These are phyloP conservation scores for Ceratina australensis DNA, from an alignment of 1,140 invertebrate genomes.

Conservation along the genomic window DNA sequence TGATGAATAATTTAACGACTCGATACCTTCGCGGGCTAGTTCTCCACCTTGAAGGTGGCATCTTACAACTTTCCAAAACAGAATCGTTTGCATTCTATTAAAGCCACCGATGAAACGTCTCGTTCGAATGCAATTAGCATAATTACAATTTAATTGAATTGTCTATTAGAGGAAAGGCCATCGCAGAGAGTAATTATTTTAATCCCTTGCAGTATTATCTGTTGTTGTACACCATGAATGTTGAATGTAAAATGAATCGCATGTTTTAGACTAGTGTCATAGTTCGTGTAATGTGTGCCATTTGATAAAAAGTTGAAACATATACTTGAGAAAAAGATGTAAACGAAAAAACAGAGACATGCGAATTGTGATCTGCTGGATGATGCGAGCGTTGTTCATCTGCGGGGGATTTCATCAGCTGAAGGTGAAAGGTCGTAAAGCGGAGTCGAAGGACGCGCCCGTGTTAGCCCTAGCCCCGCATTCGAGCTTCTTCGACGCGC, in stretches of 20 bases:
- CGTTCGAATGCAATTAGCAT: too few relatives aligned
- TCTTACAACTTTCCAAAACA: not conserved
- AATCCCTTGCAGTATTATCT: too few relatives aligned
- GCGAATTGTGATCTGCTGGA: slow-evolving; percentile 82
- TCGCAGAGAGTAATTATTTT: too few relatives aligned
- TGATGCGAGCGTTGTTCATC: slow-evolving; percentile 88
- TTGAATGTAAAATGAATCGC: not conserved
- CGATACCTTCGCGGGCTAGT: not conserved
- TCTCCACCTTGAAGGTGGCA: not conserved
- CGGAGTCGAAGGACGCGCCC: slow-evolving; percentile 86
- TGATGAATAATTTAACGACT: slow-evolving; percentile 13
- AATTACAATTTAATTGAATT: too few relatives aligned
- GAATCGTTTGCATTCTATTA: too few relatives aligned
- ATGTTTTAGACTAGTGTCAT: not conserved
- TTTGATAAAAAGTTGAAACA: not conserved
- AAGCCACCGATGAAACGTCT: too few relatives aligned
- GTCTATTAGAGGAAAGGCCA: too few relatives aligned
- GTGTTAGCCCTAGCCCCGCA: slow-evolving; percentile 94
- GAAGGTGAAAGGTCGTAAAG: slow-evolving; percentile 84
- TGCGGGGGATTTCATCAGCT: slow-evolving; percentile 90
- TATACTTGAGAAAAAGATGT: not conserved
- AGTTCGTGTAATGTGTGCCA: not conserved
- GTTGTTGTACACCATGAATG: too few relatives aligned
- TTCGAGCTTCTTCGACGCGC: slow-evolving; percentile 94
- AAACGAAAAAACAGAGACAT: slow-evolving; percentile 76